These are phyloP conservation scores for Polymixis flavicincta DNA, from an alignment of 2,888 invertebrate genomes.

Conservation along the genomic window DNA sequence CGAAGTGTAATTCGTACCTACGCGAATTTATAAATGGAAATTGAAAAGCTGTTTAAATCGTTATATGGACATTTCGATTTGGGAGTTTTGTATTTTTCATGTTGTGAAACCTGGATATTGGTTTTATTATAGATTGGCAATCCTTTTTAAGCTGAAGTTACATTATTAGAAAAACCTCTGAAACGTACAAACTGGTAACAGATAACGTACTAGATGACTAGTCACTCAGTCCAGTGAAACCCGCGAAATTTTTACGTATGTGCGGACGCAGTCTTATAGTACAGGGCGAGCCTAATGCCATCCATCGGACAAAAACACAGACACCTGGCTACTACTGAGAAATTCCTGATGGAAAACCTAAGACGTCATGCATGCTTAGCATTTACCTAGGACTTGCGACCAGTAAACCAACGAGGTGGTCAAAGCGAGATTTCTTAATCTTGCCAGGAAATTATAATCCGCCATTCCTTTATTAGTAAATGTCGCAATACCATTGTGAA, in stretches of 20 bases:
- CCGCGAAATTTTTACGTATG: too few relatives aligned
- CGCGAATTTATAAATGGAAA: not conserved
- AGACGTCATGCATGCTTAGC: not conserved
- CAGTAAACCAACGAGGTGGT: not conserved
- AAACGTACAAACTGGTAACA: not conserved
- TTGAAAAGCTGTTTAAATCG: conserved; percentile 1
- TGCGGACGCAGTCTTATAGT: not conserved
- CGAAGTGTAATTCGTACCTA: not conserved
- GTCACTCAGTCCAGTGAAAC: not conserved
- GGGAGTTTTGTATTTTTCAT: not conserved
- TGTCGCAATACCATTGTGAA: conserved; percentile 48
- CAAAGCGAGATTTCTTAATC: conserved; percentile 18
- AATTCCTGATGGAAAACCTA: not conserved
- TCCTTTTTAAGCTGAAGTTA: not conserved
- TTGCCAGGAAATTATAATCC: conserved; percentile 29
- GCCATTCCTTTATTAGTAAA: conserved; percentile 41
- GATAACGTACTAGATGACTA: not conserved
- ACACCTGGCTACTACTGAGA: not conserved
- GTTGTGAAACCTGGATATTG: not conserved
- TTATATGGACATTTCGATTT: conserved; percentile 2
- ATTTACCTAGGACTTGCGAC: not conserved
- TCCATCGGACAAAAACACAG: not conserved
- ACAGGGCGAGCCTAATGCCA: not conserved
- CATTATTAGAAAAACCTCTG: not conserved
- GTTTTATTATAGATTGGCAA: not conserved